phyloP scores from a whole-genome alignment of 2,797 vertebrate genomes.

The Cyclura pinguis region DNA sequence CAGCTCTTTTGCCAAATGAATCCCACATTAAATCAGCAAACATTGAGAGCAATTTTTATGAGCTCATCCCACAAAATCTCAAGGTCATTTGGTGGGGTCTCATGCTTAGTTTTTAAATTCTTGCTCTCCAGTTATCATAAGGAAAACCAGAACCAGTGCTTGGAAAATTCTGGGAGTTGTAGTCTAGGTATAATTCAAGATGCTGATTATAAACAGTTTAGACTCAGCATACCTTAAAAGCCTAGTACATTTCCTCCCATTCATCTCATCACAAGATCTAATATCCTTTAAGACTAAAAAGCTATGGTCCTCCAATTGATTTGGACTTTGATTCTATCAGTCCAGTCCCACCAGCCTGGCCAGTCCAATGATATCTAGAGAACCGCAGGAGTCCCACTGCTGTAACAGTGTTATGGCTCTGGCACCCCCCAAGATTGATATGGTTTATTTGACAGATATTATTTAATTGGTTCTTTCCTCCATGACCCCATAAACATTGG shows the following conservation, averaged over 20 bases:
- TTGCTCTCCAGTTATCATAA: not conserved
- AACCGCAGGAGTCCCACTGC: not conserved
- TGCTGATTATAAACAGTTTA: not conserved
- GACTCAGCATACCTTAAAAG: not conserved
- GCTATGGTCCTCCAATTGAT: not conserved
- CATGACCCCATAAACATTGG: too few relatives aligned
- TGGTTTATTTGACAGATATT: too few relatives aligned
- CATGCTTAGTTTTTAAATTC: not conserved
- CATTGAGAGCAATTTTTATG: slow-evolving; percentile 53
- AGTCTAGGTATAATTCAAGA: too few relatives aligned
- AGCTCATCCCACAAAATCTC: not conserved
- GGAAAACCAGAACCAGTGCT: not conserved
- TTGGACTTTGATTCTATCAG: not conserved
- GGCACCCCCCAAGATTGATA: too few relatives aligned
- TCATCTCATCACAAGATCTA: not conserved
- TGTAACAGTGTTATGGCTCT: too few relatives aligned
- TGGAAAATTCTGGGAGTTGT: not conserved
- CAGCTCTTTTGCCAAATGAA: slow-evolving; percentile 52
- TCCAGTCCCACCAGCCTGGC: not conserved
- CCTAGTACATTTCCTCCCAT: not conserved
- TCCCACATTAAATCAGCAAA: slow-evolving; percentile 37
- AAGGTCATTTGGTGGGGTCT: not conserved
- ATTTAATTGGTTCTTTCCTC: too few relatives aligned
- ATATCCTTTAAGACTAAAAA: too few relatives aligned
- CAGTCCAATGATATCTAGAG: not conserved